These are phyloP conservation scores for Rhagonycha lutea DNA, from an alignment of 2,888 invertebrate genomes.

Conservation along the genomic window DNA sequence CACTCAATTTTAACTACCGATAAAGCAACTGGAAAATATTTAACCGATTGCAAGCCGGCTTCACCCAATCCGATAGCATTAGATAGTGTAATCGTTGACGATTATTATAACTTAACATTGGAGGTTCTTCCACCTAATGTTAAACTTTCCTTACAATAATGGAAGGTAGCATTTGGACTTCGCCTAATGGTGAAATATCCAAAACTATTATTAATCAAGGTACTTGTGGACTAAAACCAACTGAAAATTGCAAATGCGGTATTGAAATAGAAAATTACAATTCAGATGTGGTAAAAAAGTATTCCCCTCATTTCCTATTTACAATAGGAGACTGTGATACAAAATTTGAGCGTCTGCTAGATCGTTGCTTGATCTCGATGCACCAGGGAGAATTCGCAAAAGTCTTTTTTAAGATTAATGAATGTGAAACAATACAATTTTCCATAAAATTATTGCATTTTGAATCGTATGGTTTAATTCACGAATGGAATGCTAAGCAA, in stretches of 20 bases:
- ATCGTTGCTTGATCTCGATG: constrained; percentile 57
- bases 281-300: constrained; percentile 34
- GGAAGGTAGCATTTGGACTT: constrained; percentile 37
- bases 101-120: constrained; percentile 49
- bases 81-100: constrained; percentile 43
- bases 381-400: constrained; percentile 54
- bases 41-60: constrained; percentile 48
- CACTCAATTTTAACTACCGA: constrained; percentile 51
- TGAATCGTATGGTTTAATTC: constrained; percentile 53
- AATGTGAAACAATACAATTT: constrained; percentile 43
- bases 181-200: constrained; percentile 47
- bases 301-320: constrained; percentile 32
- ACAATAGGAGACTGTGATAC: constrained; percentile 55
- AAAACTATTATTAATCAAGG: constrained; percentile 46
- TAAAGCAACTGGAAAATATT: constrained; percentile 50
- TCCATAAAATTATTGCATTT: constrained; percentile 52
- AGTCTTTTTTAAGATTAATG: constrained; percentile 52
- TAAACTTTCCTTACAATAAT: constrained; percentile 13
- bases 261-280: constrained; percentile 41
- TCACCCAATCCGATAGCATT: constrained; percentile 46
- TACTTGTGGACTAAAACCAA: constrained; percentile 46
- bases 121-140: constrained; percentile 44
- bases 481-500: constrained; percentile 51
- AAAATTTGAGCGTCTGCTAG: constrained; percentile 56
- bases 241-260: constrained; percentile 48